A percentile compares a stretch with the other conserved stretches of the same genome.
phyloP scores from a whole-genome alignment of 2,113 vertebrate species.

The Lethenteron reissneri region DNA sequence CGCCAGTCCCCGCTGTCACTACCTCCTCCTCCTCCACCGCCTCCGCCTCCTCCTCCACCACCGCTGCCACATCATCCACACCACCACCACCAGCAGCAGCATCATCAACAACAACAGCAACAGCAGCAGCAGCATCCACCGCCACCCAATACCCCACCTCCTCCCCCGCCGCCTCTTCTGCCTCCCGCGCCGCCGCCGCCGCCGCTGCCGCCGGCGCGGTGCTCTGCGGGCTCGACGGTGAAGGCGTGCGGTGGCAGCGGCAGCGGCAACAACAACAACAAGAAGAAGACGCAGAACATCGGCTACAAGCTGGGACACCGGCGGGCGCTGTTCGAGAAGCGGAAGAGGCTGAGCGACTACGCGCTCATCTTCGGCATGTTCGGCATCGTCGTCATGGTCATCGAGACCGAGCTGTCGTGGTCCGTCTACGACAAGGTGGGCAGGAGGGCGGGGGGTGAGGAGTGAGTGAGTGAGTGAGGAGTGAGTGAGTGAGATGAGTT shows the following conservation, averaged over 20 bases:
- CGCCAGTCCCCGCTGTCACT: too few relatives aligned
- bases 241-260: slow-evolving; percentile 7
- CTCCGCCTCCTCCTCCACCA: too few relatives aligned
- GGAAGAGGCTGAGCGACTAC: slow-evolving; percentile 79
- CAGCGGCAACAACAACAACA: slow-evolving; percentile 36
- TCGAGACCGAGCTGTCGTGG: slow-evolving; percentile 90
- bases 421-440: slow-evolving; percentile 71
- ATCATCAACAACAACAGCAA: slow-evolving; percentile 12
- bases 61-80: too few relatives aligned
- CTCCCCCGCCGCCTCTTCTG: slow-evolving; percentile 6
- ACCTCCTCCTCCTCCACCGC: too few relatives aligned
- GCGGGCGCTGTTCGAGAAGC: slow-evolving; percentile 74
- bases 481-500: too few relatives aligned
- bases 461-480: too few relatives aligned
- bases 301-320: slow-evolving; percentile 75
- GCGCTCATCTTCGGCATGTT: slow-evolving; percentile 95
- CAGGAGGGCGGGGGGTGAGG: slow-evolving; percentile 12
- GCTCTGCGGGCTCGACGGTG: too few relatives aligned
- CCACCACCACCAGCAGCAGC: slow-evolving; percentile 1
- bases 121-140: slow-evolving; percentile 7
- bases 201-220: slow-evolving; percentile 10
- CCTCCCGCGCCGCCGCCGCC: slow-evolving; percentile 15
- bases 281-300: slow-evolving; percentile 79
- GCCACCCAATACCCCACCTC: neutral
- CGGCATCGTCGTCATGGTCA: slow-evolving; percentile 92